phyloP scores from a whole-genome alignment of 2,113 vertebrate species.

The Trachemys scripta region DNA sequence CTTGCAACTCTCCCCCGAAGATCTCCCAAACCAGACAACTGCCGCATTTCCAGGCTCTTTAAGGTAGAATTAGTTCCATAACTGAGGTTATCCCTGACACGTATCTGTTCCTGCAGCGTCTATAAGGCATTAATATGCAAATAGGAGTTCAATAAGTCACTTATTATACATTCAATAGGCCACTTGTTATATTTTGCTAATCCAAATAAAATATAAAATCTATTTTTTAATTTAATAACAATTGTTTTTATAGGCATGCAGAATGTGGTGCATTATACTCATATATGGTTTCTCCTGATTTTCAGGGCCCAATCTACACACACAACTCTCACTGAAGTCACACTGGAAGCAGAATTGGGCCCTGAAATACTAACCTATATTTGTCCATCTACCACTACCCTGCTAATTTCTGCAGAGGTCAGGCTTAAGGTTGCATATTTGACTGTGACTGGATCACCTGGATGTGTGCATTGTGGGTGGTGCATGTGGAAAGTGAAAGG shows the following conservation, averaged over 20 bases:
- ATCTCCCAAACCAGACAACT: slow-evolving; percentile 83
- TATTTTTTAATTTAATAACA: slow-evolving; percentile 11
- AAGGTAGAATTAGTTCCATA: slow-evolving; percentile 84
- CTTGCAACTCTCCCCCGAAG: slow-evolving; percentile 84
- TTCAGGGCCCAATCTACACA: background rate
- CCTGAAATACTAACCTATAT: background rate
- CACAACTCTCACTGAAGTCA: background rate
- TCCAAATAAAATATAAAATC: slow-evolving; percentile 1
- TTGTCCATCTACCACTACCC: background rate
- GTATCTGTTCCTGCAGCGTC: slow-evolving; percentile 85
- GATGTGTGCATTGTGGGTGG: background rate
- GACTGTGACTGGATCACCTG: background rate
- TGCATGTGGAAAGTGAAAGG: slow-evolving; percentile 3
- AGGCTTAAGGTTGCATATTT: background rate
- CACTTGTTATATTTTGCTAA: slow-evolving; percentile 27
- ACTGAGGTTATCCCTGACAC: slow-evolving; percentile 84
- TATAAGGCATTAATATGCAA: slow-evolving; percentile 61
- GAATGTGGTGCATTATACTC: background rate
- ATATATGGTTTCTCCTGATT: background rate
- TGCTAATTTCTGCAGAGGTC: slow-evolving; percentile 24
- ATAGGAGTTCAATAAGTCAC: slow-evolving; percentile 27
- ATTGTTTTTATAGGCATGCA: background rate
- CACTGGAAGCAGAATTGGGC: background rate
- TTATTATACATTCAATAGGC: slow-evolving; percentile 37
- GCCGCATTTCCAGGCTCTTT: slow-evolving; percentile 85